Conservation (phyloP, 2,113 vertebrate species). For the Mormyrus lacerda region DNA sequence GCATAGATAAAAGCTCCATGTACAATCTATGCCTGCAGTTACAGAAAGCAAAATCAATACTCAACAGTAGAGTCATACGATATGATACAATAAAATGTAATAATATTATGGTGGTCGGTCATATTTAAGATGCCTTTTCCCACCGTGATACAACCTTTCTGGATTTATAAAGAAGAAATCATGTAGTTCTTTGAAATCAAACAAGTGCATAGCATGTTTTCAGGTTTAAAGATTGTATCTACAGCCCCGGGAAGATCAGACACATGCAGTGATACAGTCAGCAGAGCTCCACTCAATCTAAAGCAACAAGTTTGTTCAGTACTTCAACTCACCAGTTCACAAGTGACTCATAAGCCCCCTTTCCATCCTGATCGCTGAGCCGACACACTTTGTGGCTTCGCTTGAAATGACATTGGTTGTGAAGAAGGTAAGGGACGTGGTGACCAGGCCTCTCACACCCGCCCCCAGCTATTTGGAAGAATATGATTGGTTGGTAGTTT, state of each 20-base stretch:
- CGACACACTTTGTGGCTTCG: slow-evolving; percentile 37
- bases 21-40: not conserved
- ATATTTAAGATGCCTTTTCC: slow-evolving; percentile 40
- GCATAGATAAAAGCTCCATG: not conserved
- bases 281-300: slow-evolving; percentile 23
- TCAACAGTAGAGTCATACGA: not conserved
- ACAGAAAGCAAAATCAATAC: not conserved
- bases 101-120: not conserved
- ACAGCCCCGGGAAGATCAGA: slow-evolving; percentile 17
- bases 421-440: slow-evolving; percentile 46
- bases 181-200: slow-evolving; percentile 42
- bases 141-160: slow-evolving; percentile 42
- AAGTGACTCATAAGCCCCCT: slow-evolving; percentile 29
- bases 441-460: slow-evolving; percentile 46
- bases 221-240: not conserved
- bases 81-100: not conserved
- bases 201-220: slow-evolving; percentile 14
- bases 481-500: slow-evolving; percentile 47
- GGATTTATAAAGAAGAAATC: slow-evolving; percentile 30
- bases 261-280: not conserved
- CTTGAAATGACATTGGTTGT: slow-evolving; percentile 46
- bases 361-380: slow-evolving; percentile 28
- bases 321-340: slow-evolving; percentile 43
- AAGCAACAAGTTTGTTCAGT: slow-evolving; percentile 27
- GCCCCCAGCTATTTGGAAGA: slow-evolving; percentile 52